These are phyloP conservation scores for Pollenia angustigena DNA, from an alignment of 2,888 invertebrate genomes.

Conservation along the genomic window DNA sequence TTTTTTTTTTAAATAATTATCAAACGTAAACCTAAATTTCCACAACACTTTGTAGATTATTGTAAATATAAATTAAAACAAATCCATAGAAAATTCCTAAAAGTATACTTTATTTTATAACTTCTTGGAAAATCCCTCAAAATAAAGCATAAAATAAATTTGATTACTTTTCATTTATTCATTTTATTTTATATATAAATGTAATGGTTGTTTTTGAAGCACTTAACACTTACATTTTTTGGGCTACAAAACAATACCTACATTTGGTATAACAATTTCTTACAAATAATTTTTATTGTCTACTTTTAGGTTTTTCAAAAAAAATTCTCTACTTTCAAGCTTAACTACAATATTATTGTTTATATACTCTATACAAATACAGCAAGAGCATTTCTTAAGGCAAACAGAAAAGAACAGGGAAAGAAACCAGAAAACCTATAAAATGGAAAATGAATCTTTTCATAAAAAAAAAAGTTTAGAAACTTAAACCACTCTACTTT, in stretches of 20 bases:
- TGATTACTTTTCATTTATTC: slow-evolving; percentile 52
- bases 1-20: not conserved
- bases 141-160: slow-evolving; percentile 48
- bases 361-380: slow-evolving; percentile 44
- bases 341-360: slow-evolving; percentile 55
- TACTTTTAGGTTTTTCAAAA: slow-evolving; percentile 56
- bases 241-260: not conserved
- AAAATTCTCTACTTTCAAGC: slow-evolving; percentile 15
- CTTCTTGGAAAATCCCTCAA: slow-evolving; percentile 28
- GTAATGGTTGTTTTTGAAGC: not conserved
- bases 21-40: not conserved
- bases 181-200: slow-evolving; percentile 19
- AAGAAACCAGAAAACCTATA: slow-evolving; percentile 24
- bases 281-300: slow-evolving; percentile 65
- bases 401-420: not conserved
- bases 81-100: slow-evolving; percentile 46
- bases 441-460: slow-evolving; percentile 25
- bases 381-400: not conserved
- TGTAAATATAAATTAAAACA: slow-evolving; percentile 47
- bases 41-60: slow-evolving; percentile 30
- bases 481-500: not conserved
- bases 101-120: slow-evolving; percentile 58
- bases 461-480: slow-evolving; percentile 36
- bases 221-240: slow-evolving; percentile 44
- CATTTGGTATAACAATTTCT: slow-evolving; percentile 41